phyloP scores from a whole-genome alignment of 2,113 vertebrate genomes.

The Osmerus mordax region DNA sequence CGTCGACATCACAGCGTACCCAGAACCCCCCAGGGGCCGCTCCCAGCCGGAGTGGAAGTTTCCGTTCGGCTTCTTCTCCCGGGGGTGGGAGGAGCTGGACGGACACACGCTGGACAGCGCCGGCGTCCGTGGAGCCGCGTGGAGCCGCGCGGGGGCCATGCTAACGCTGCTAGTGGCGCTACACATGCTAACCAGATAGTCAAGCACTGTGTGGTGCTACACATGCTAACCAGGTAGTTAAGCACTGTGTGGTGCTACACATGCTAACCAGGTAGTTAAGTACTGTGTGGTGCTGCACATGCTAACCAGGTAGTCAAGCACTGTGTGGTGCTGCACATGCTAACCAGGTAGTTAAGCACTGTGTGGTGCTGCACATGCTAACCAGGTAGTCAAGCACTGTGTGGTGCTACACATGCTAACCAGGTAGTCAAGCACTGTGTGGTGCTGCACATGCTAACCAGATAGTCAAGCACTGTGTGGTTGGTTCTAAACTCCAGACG shows the following conservation, averaged over 20 bases:
- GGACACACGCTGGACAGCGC: constrained; percentile 23
- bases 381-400: too few relatives aligned
- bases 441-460: too few relatives aligned
- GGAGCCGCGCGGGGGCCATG: neutral
- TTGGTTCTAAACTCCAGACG: neutral
- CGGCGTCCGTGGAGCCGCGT: constrained; percentile 20
- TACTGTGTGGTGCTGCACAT: too few relatives aligned
- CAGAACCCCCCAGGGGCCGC: constrained; percentile 47
- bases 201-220: neutral
- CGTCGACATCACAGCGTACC: constrained; percentile 63
- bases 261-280: too few relatives aligned
- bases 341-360: too few relatives aligned
- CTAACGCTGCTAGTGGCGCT: constrained; percentile 36
- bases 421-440: too few relatives aligned
- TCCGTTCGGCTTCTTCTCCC: constrained; percentile 67
- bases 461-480: neutral
- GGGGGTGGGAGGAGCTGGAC: constrained; percentile 62
- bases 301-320: too few relatives aligned
- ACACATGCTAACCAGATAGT: constrained; percentile 39
- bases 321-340: too few relatives aligned
- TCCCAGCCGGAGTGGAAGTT: constrained; percentile 64
- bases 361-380: too few relatives aligned
- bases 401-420: too few relatives aligned
- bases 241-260: too few relatives aligned
- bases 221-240: too few relatives aligned